These are phyloP conservation scores for Girardinichthys multiradiatus DNA, from an alignment of 2,113 vertebrate genomes.

Conservation along the genomic window DNA sequence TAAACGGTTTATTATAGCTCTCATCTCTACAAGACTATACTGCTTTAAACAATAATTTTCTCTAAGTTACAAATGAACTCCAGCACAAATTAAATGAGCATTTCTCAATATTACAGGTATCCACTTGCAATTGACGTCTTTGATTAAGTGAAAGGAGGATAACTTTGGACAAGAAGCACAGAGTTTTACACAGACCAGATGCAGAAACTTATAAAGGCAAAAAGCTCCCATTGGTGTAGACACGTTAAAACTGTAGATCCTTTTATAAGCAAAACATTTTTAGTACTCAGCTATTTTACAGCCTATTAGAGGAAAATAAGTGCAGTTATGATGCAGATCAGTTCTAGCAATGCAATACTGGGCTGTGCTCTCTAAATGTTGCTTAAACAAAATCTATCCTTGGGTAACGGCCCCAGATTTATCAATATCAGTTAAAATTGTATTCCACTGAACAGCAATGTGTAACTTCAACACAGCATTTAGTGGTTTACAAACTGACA, in stretches of 20 bases:
- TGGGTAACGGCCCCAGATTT: no score
- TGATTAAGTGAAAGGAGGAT: not conserved
- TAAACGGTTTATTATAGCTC: not conserved
- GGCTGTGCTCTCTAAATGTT: not conserved
- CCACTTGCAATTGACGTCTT: not conserved
- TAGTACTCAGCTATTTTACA: no score
- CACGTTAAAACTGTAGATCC: no score
- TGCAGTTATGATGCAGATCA: no score
- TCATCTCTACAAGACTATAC: not conserved
- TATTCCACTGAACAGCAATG: not conserved
- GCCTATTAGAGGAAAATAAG: no score
- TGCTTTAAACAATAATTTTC: not conserved
- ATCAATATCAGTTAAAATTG: not conserved
- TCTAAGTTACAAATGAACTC: not conserved
- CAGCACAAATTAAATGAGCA: not conserved
- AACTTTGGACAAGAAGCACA: not conserved
- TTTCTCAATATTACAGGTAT: not conserved
- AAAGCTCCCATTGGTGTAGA: no score
- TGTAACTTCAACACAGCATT: not conserved
- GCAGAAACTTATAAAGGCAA: not conserved
- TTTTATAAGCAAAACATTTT: not conserved
- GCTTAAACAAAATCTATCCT: no score
- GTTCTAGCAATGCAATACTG: no score
- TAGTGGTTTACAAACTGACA: not conserved
- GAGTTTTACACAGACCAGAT: not conserved